Evolutionary conservation across 2,797 vertebrate genomes (phyloP).

Genomic region (Psittacula derbiana): DNA sequence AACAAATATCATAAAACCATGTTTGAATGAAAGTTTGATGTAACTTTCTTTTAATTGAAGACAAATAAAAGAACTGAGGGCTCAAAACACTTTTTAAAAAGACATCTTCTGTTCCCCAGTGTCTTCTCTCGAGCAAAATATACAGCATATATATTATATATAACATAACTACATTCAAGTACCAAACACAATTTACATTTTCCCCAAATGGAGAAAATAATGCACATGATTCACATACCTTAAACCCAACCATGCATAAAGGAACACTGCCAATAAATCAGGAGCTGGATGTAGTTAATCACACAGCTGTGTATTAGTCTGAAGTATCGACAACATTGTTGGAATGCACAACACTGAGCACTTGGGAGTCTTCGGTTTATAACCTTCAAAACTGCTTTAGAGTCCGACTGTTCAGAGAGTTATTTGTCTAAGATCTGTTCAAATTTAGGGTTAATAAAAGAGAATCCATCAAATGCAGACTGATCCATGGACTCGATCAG

Average conservation of each 20-base stretch:
- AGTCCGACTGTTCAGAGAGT: background rate
- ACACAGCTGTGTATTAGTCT: constrained; percentile 62
- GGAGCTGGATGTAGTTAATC: constrained; percentile 35
- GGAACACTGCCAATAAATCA: background rate
- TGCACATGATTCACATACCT: constrained; percentile 72
- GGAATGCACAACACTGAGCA: background rate
- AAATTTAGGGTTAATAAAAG: constrained; percentile 93
- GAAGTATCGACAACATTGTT: background rate
- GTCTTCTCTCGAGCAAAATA: constrained; percentile 77
- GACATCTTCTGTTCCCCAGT: constrained; percentile 21
- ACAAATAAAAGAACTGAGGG: constrained; percentile 70
- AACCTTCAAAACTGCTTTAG: background rate
- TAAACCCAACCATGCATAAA: constrained; percentile 53
- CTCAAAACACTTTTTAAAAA: constrained; percentile 61
- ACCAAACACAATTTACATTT: constrained; percentile 81
- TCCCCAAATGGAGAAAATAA: constrained; percentile 71
- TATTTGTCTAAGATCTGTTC: constrained; percentile 83
- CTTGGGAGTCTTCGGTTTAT: background rate
- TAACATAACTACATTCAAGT: constrained; percentile 86
- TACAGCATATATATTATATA: constrained; percentile 68
- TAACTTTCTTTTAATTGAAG: constrained; percentile 69
- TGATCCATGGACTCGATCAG: constrained; percentile 98
- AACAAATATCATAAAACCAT: background rate
- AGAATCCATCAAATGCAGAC: constrained; percentile 88
- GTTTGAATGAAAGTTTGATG: background rate